Conservation (phyloP, 2,113 vertebrate genomes). For the Coturnix japonica region DNA sequence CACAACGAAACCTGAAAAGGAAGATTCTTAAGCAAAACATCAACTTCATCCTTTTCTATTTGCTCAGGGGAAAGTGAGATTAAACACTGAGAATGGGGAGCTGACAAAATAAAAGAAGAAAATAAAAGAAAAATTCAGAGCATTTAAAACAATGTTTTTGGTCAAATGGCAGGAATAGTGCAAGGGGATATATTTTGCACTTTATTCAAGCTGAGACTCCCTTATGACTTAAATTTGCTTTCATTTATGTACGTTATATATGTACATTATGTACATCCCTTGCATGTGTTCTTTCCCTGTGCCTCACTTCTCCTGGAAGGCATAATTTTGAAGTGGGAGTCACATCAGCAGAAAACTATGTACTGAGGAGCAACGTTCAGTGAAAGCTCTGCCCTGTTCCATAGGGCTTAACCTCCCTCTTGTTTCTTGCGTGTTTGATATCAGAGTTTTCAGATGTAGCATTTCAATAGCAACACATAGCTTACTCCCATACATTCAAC, state of each 20-base stretch:
- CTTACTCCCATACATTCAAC: constrained; percentile 54
- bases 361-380: neutral
- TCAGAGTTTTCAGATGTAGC: constrained; percentile 16
- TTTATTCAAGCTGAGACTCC: neutral
- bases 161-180: neutral
- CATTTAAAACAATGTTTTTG: neutral
- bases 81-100: neutral
- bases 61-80: neutral
- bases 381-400: neutral
- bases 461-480: constrained; percentile 21
- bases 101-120: neutral
- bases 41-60: neutral
- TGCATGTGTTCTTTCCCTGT: neutral
- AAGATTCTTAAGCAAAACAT: neutral
- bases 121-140: neutral
- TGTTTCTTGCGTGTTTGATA: neutral
- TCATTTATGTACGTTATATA: neutral
- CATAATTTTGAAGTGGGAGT: neutral
- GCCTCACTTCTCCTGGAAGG: neutral
- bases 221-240: neutral
- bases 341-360: neutral
- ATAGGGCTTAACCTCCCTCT: neutral
- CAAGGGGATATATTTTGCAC: neutral
- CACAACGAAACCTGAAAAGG: neutral
- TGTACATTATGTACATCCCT: fast-evolving